phyloP scores from a whole-genome alignment of 2,888 invertebrate species.

The Agonopterix alstromeriana region DNA sequence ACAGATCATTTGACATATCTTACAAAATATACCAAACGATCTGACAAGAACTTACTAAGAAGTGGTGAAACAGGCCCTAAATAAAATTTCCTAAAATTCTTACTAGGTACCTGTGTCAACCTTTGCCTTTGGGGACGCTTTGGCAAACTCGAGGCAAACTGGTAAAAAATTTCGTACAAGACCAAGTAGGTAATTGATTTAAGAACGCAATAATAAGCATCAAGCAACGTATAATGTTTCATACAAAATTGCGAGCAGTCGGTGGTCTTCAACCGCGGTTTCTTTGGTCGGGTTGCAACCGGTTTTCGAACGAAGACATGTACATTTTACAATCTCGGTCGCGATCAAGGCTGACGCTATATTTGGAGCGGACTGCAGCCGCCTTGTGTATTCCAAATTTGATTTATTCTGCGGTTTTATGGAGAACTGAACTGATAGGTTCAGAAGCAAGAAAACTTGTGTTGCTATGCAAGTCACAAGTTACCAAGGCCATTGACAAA shows the following conservation, averaged over 20 bases:
- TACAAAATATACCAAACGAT: too few species aligned
- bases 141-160: not conserved
- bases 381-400: constrained; percentile 9
- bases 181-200: constrained; percentile 19
- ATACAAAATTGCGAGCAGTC: constrained; percentile 48
- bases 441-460: too few species aligned
- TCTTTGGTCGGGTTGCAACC: constrained; percentile 40
- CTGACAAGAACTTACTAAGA: too few species aligned
- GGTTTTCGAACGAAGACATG: constrained; percentile 36
- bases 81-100: too few species aligned
- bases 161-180: not conserved
- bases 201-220: constrained; percentile 27
- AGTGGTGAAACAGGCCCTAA: too few species aligned
- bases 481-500: too few species aligned
- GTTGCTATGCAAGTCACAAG: too few species aligned
- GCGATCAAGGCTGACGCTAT: constrained; percentile 28
- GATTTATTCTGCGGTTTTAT: not conserved
- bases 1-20: too few species aligned
- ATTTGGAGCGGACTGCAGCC: constrained; percentile 18
- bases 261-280: constrained; percentile 33
- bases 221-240: constrained; percentile 43
- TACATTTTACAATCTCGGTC: constrained; percentile 22
- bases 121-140: too few species aligned
- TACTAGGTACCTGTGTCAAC: too few species aligned
- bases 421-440: too few species aligned